phyloP scores from a whole-genome alignment of 2,888 invertebrate species.

The Asteroscopus sphinx region DNA sequence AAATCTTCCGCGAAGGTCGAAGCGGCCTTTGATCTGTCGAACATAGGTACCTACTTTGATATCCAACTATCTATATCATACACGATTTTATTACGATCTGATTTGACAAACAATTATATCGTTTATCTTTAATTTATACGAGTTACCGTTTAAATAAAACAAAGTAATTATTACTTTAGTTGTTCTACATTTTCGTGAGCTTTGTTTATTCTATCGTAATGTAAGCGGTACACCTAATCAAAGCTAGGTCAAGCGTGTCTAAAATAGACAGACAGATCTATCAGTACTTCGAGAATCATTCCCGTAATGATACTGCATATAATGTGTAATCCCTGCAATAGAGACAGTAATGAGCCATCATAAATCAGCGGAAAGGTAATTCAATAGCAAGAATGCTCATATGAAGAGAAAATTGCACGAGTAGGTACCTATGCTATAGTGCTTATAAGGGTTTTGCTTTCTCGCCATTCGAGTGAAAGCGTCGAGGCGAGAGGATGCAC shows the following conservation, averaged over 20 bases:
- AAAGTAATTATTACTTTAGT: conserved; percentile 68
- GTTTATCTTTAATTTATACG: conserved; percentile 16
- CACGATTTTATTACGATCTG: conserved; percentile 48
- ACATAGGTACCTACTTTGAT: conserved; percentile 56
- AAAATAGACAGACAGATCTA: conserved; percentile 52
- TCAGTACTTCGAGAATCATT: conserved; percentile 49
- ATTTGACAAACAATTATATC: conserved; percentile 23
- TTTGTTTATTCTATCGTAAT: conserved; percentile 63
- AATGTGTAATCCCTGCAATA: conserved; percentile 51
- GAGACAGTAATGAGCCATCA: conserved; percentile 41
- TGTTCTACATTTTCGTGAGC: conserved; percentile 66
- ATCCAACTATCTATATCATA: conserved; percentile 63
- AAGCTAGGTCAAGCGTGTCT: conserved; percentile 50
- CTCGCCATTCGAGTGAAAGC: conserved; percentile 65
- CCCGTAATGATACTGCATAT: conserved; percentile 47
- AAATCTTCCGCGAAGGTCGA: conserved; percentile 82
- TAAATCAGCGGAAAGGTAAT: conserved; percentile 51
- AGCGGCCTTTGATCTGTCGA: conserved; percentile 72
- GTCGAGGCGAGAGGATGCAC: conserved; percentile 56
- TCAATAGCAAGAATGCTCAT: conserved; percentile 48
- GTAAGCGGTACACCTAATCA: conserved; percentile 53
- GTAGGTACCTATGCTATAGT: conserved; percentile 19
- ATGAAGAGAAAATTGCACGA: conserved; percentile 55
- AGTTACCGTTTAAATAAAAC: conserved; percentile 77
- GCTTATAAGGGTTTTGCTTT: conserved; percentile 59